A percentile compares a stretch with the other conserved stretches of the same genome.
Evolutionary conservation across 2,113 vertebrate species (phyloP).

Genomic region (Platysteira castanea): DNA sequence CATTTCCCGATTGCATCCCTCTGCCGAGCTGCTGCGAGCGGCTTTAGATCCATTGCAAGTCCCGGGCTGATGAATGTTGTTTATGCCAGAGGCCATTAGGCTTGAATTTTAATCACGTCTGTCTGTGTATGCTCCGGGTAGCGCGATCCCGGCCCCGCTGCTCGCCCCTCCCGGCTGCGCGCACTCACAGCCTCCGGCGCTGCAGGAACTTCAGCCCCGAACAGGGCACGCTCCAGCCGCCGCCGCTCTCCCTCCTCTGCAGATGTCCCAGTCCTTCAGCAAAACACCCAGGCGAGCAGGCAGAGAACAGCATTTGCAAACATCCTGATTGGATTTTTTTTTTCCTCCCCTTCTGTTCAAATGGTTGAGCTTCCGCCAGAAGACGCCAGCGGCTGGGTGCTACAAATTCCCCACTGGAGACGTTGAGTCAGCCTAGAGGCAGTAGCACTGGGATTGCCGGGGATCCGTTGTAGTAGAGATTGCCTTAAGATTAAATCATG

Average conservation of each 20-base stretch:
- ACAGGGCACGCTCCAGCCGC: background rate
- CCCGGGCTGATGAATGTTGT: conserved; percentile 76
- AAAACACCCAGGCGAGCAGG: background rate
- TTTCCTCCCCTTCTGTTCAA: background rate
- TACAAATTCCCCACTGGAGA: conserved; percentile 57
- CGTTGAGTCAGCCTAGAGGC: background rate
- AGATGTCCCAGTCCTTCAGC: conserved; percentile 53
- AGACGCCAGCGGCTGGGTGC: conserved; percentile 67
- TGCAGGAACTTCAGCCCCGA: background rate
- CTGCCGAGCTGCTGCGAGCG: conserved; percentile 70
- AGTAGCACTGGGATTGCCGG: background rate
- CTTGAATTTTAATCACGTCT: background rate
- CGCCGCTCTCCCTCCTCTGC: background rate
- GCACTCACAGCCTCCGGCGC: background rate
- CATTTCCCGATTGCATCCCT: conserved; percentile 82
- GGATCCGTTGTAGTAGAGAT: background rate
- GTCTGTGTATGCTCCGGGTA: background rate
- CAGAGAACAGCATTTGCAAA: background rate
- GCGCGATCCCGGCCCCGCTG: background rate
- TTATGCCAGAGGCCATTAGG: conserved; percentile 85
- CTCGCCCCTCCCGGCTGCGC: background rate
- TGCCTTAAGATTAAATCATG: background rate
- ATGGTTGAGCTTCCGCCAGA: conserved; percentile 15
- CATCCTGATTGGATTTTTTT: background rate
- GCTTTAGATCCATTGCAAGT: conserved; percentile 79